A percentile compares a stretch with the other conserved stretches of the same genome.
phyloP scores from a whole-genome alignment of 2,113 vertebrate species.

The Oreochromis niloticus region DNA sequence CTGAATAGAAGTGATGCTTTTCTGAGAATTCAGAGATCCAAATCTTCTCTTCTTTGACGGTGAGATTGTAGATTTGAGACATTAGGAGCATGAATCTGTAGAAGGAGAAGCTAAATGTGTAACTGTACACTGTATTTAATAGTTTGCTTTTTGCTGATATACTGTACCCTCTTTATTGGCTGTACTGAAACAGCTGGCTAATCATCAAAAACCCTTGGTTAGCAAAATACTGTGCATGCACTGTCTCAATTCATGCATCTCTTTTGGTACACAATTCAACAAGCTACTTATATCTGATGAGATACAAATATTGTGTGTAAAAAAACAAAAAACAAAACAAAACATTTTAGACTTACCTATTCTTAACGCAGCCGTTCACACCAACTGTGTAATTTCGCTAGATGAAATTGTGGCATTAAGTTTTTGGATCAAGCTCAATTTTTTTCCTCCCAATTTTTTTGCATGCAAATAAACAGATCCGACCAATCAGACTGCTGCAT shows the following conservation, averaged over 20 bases:
- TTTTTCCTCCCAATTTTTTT: fast-evolving
- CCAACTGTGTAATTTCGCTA: fast-evolving
- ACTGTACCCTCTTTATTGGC: neutral
- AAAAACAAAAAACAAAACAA: neutral
- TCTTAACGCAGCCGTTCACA: neutral
- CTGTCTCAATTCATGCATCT: neutral
- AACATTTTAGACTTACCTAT: neutral
- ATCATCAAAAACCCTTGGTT: neutral
- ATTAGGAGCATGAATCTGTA: neutral
- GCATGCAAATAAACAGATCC: neutral
- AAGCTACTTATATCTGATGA: neutral
- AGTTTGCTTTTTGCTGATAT: neutral
- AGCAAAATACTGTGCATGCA: neutral
- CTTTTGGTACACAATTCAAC: neutral
- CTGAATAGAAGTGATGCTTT: slow-evolving; percentile 22
- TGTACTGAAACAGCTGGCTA: neutral
- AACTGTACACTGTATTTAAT: neutral
- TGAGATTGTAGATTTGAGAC: neutral
- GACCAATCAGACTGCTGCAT: neutral
- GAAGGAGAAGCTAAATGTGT: neutral
- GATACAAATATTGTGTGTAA: neutral
- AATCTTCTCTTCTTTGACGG: neutral
- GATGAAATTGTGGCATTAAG: neutral
- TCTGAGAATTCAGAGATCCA: neutral
- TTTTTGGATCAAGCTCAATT: neutral